Evolutionary conservation across 2,113 vertebrate genomes (phyloP).

Genomic region (Heterotilapia buettikoferi): DNA sequence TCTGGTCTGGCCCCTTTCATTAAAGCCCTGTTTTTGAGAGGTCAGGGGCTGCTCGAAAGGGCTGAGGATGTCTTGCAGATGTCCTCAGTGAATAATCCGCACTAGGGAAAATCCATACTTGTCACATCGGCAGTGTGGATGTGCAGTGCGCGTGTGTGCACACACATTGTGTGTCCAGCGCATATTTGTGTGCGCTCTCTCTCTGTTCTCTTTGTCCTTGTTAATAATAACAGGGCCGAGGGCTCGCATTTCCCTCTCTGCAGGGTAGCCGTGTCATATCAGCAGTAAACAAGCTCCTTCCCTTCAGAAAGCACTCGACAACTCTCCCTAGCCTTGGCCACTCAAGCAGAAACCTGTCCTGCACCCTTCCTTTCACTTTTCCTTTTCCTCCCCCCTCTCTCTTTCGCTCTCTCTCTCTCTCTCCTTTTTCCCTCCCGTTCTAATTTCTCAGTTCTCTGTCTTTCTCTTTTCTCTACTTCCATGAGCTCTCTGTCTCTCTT

Average conservation of each 20-base stretch:
- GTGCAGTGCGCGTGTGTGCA: conserved; percentile 9
- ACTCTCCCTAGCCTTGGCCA: conserved; percentile 70
- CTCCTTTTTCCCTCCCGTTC: conserved; percentile 22
- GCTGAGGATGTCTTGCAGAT: conserved; percentile 61
- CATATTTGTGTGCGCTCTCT: conserved; percentile 51
- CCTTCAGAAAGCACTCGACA: conserved; percentile 71
- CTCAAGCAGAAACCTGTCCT: conserved; percentile 77
- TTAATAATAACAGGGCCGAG: conserved; percentile 84
- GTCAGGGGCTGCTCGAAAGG: conserved; percentile 51
- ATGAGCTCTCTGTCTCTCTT: conserved; percentile 35
- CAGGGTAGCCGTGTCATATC: conserved; percentile 78
- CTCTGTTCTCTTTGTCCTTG: conserved; percentile 81
- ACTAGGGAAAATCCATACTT: conserved; percentile 77
- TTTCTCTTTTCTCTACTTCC: conserved; percentile 33
- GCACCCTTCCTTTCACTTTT: conserved; percentile 62
- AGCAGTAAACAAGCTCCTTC: conserved; percentile 79
- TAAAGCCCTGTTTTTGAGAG: conserved; percentile 59
- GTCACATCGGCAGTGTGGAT: conserved; percentile 67
- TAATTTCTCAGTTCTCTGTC: conserved; percentile 35
- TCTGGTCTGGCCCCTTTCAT: conserved; percentile 57
- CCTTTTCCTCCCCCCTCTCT: conserved; percentile 5
- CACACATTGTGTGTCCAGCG: conserved; percentile 29
- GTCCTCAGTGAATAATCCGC: conserved; percentile 76
- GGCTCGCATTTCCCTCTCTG: conserved; percentile 75
- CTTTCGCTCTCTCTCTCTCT: not conserved